Percentiles rank a stretch among this genome's conserved stretches.
Conservation (phyloP, 2,888 invertebrate species). For the Drosophila dives region DNA sequence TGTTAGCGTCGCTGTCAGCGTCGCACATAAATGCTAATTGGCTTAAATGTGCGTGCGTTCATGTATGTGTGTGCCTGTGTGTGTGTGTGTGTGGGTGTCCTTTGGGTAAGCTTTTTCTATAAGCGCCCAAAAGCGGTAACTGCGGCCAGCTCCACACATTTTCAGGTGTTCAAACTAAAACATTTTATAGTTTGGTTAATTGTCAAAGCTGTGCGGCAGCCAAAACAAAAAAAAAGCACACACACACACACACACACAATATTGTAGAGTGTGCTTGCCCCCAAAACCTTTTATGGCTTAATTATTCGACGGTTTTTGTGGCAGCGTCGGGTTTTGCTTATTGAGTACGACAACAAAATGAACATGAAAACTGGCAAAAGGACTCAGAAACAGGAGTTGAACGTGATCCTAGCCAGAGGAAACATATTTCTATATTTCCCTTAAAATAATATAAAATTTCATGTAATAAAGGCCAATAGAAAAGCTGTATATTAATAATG, state of each 20-base stretch:
- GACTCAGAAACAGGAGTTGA: background rate
- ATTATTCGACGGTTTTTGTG: slow-evolving; percentile 76
- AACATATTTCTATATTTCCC: background rate
- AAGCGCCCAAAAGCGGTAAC: slow-evolving; percentile 29
- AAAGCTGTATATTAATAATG: background rate
- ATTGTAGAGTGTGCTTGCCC: slow-evolving; percentile 16
- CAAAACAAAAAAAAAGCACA: background rate
- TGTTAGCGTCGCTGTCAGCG: slow-evolving; percentile 32
- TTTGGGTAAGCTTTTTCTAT: slow-evolving; percentile 56
- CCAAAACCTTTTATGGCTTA: slow-evolving; percentile 75
- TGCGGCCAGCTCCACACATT: slow-evolving; percentile 40
- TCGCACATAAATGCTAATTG: slow-evolving; percentile 80
- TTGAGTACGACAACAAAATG: slow-evolving; percentile 32
- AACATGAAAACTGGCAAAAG: slow-evolving; percentile 10
- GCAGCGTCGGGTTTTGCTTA: slow-evolving; percentile 49
- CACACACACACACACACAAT: slow-evolving; percentile 1
- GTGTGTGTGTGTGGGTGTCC: slow-evolving; percentile 41
- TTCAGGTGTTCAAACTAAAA: slow-evolving; percentile 79
- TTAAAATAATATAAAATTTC: background rate
- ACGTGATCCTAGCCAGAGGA: background rate
- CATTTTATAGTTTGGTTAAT: slow-evolving; percentile 80
- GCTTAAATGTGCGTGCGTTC: slow-evolving; percentile 73
- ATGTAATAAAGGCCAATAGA: background rate
- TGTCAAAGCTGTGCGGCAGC: slow-evolving; percentile 68
- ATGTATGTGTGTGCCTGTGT: slow-evolving; percentile 29